phyloP scores from a whole-genome alignment of 2,888 invertebrate genomes.

The Reticulitermes lucifugus region DNA sequence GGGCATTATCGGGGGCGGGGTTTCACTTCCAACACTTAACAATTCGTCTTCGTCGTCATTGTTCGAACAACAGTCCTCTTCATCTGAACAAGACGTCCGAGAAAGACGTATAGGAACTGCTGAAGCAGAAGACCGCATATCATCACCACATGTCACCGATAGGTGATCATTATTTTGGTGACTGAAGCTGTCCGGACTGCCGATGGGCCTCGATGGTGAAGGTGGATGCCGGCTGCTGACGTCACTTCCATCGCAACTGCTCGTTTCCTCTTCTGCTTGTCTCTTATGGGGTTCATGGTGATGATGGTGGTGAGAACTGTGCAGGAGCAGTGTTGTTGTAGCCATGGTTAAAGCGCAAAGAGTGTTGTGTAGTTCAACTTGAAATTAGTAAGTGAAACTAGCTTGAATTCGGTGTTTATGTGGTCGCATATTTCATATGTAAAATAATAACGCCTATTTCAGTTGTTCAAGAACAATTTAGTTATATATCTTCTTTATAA shows the following conservation, averaged over 20 bases:
- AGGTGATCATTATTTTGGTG: neutral
- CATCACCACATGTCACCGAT: neutral
- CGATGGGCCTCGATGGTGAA: neutral
- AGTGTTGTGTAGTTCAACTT: neutral
- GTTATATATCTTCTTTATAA: too few species aligned
- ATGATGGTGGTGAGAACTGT: constrained; percentile 29
- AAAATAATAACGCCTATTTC: too few species aligned
- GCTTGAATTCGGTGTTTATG: too few species aligned
- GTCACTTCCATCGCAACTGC: neutral
- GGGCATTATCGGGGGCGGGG: constrained; percentile 48
- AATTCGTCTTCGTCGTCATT: constrained; percentile 52
- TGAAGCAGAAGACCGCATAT: neutral
- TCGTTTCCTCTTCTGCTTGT: neutral
- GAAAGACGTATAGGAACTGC: neutral
- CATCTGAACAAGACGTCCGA: neutral
- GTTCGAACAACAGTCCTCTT: neutral
- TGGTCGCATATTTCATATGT: too few species aligned
- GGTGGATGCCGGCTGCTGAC: constrained; percentile 10
- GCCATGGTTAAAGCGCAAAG: constrained; percentile 12
- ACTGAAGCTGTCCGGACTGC: neutral
- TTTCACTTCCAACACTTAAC: constrained; percentile 54
- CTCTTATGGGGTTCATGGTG: constrained; percentile 3
- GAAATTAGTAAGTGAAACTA: too few species aligned
- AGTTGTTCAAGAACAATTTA: too few species aligned
- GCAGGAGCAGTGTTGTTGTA: constrained; percentile 41